A percentile compares a stretch with the other conserved stretches of the same genome.
These are phyloP conservation scores for Jordanella pulchra DNA, from an alignment of 2,797 vertebrate species.

Conservation along the genomic window DNA sequence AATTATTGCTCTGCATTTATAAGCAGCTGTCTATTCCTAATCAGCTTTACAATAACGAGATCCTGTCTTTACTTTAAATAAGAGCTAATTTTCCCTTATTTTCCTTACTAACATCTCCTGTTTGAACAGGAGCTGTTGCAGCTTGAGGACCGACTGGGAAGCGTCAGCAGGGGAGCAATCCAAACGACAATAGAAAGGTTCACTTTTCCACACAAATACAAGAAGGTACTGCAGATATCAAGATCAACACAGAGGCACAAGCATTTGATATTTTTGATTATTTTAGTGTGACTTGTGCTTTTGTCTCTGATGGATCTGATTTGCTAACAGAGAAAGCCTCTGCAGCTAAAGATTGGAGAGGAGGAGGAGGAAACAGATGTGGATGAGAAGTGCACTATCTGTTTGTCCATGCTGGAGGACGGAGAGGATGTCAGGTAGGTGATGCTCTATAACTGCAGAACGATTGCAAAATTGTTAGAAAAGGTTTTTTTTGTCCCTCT, in stretches of 20 bases:
- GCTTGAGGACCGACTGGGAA: constrained; percentile 94
- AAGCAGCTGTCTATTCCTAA: too few species aligned
- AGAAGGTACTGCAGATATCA: constrained; percentile 84
- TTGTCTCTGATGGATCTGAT: constrained; percentile 34
- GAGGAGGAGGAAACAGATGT: constrained; percentile 94
- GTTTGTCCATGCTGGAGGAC: constrained; percentile 96
- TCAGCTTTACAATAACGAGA: not conserved
- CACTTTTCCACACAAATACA: constrained; percentile 99
- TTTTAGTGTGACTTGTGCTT: constrained; percentile 5
- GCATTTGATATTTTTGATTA: not conserved
- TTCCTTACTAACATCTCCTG: not conserved
- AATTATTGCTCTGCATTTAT: too few species aligned
- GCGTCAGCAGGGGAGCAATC: constrained; percentile 90
- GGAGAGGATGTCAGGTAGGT: constrained; percentile 94
- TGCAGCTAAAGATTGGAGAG: constrained; percentile 88
- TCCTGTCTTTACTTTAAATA: not conserved
- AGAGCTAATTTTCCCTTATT: not conserved
- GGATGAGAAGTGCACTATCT: constrained; percentile 98
- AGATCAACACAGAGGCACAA: not conserved
- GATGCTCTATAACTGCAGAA: not conserved
- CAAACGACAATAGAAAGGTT: constrained; percentile 97
- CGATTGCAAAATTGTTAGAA: not conserved
- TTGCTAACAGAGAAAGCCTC: constrained; percentile 87
- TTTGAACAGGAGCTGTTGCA: constrained; percentile 90
- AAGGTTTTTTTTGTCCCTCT: not conserved